These are phyloP conservation scores for Drosophila percnosoma DNA, from an alignment of 2,888 invertebrate genomes.

Conservation along the genomic window DNA sequence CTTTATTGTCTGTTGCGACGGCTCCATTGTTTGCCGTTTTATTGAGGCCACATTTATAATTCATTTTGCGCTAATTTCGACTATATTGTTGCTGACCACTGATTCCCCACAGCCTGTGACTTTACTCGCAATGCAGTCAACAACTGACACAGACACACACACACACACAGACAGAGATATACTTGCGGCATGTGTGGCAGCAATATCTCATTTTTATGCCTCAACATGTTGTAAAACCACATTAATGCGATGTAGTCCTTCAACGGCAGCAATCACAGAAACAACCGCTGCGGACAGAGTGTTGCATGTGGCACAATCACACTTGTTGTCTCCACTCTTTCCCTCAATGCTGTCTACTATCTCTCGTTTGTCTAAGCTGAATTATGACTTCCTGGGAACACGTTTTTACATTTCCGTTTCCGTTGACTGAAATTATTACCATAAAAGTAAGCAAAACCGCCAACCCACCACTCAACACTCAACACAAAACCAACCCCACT, in stretches of 20 bases:
- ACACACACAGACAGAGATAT: neutral
- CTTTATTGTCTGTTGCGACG: slow-evolving; percentile 8
- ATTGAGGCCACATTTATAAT: slow-evolving; percentile 75
- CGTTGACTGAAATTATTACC: slow-evolving; percentile 76
- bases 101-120: slow-evolving; percentile 15
- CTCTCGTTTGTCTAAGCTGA: slow-evolving; percentile 78
- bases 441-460: slow-evolving; percentile 70
- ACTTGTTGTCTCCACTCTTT: slow-evolving; percentile 2
- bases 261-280: slow-evolving; percentile 40
- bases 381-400: slow-evolving; percentile 80
- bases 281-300: slow-evolving; percentile 49
- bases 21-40: slow-evolving; percentile 49
- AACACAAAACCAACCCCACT: neutral
- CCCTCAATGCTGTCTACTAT: slow-evolving; percentile 22
- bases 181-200: slow-evolving; percentile 70
- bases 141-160: slow-evolving; percentile 1
- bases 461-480: slow-evolving; percentile 7
- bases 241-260: slow-evolving; percentile 76
- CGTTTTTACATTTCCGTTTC: slow-evolving; percentile 80
- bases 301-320: slow-evolving; percentile 59
- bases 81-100: slow-evolving; percentile 59
- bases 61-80: slow-evolving; percentile 78
- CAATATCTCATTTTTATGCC: slow-evolving; percentile 78
- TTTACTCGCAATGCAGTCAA: slow-evolving; percentile 35
- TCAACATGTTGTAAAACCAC: slow-evolving; percentile 76